phyloP scores from a whole-genome alignment of 2,888 invertebrate species.

The Heliconius hortense region DNA sequence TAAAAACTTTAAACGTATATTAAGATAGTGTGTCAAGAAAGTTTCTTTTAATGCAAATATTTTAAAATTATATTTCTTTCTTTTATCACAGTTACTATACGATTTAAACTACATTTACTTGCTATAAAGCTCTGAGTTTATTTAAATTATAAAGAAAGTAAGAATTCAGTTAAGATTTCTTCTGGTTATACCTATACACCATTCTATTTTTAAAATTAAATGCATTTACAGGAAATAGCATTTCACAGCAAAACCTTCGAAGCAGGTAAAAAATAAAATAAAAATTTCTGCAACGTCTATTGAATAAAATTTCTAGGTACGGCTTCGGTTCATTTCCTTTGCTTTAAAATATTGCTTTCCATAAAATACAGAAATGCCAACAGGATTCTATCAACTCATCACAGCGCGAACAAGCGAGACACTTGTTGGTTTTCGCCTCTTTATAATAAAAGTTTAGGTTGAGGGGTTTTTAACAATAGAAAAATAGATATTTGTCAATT shows the following conservation, averaged over 20 bases:
- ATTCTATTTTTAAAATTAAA: constrained; percentile 1
- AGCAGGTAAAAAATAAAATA: constrained; percentile 3
- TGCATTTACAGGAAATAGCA: background rate
- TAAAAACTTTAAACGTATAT: too few species aligned
- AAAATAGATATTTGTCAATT: background rate
- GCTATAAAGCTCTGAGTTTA: background rate
- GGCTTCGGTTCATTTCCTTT: background rate
- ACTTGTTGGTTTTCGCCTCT: background rate
- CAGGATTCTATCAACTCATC: background rate
- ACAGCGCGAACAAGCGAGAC: background rate
- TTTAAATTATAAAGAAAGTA: background rate
- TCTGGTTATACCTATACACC: background rate
- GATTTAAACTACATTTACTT: background rate
- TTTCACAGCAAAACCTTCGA: background rate
- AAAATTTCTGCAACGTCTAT: background rate
- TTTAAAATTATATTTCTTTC: too few species aligned
- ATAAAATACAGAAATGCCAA: background rate
- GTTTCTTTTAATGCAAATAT: too few species aligned
- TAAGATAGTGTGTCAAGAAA: too few species aligned
- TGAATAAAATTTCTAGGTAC: constrained; percentile 9
- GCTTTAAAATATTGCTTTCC: background rate
- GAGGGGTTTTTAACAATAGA: background rate
- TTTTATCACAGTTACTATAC: too few species aligned
- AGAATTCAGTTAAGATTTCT: background rate
- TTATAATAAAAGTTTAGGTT: background rate